Evolutionary conservation across 2,797 vertebrate genomes (phyloP).

Genomic region (Channallabes apus): DNA sequence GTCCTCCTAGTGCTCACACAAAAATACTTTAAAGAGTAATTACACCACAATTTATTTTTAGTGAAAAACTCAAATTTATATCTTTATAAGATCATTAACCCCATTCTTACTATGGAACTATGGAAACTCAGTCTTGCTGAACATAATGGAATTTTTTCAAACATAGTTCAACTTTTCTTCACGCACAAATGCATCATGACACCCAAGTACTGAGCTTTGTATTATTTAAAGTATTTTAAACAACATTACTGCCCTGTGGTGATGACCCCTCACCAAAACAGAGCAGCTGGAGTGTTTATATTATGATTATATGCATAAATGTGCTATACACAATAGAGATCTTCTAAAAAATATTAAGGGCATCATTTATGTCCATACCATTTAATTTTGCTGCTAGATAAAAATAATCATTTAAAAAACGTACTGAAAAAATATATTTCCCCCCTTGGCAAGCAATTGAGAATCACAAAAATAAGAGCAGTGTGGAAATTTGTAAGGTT

Average conservation of each 20-base stretch:
- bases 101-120: background rate
- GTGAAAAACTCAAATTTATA: background rate
- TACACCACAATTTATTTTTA: background rate
- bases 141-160: background rate
- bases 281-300: background rate
- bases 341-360: background rate
- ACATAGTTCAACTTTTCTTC: background rate
- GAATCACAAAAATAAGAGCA: background rate
- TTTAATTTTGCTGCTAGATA: background rate
- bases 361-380: background rate
- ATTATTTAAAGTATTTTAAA: background rate
- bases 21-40: constrained; percentile 24
- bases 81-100: background rate
- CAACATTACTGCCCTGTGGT: background rate
- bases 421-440: background rate
- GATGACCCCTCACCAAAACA: background rate
- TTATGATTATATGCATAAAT: background rate
- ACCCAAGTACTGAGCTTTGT: background rate
- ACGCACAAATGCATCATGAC: background rate
- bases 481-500: background rate
- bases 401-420: background rate
- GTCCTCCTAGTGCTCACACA: constrained; percentile 19
- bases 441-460: background rate
- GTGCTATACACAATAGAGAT: background rate
- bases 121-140: background rate